A percentile compares a stretch with the other conserved stretches of the same genome.
Conservation (phyloP, 2,888 invertebrate genomes). For the Diploptera punctata region DNA sequence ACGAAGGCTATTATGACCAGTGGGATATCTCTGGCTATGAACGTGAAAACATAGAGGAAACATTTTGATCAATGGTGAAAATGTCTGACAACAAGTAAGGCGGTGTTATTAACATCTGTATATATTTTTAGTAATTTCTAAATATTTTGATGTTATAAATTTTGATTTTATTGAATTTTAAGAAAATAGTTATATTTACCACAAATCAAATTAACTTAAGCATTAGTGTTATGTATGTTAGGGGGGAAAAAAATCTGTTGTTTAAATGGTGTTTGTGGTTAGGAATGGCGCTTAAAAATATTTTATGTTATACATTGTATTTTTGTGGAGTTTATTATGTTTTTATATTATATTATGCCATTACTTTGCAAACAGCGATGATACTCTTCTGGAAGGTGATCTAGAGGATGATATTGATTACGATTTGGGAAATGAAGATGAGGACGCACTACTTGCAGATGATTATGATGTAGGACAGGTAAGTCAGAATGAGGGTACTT, state of each 20-base stretch:
- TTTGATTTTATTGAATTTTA: not conserved
- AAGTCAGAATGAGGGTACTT: no score
- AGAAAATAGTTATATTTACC: not conserved
- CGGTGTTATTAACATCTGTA: not conserved
- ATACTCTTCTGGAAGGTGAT: slow-evolving; percentile 54
- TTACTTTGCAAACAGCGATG: slow-evolving; percentile 50
- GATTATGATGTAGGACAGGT: slow-evolving; percentile 52
- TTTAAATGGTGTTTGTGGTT: not conserved
- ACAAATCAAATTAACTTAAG: not conserved
- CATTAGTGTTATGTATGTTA: not conserved
- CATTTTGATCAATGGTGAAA: not conserved
- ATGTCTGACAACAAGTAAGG: slow-evolving; percentile 33
- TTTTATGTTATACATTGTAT: not conserved
- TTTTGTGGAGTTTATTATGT: not conserved
- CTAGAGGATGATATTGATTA: slow-evolving; percentile 57
- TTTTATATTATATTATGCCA: not conserved
- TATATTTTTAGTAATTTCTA: not conserved
- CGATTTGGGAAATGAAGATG: slow-evolving; percentile 57
- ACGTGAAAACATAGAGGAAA: no score
- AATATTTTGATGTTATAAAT: not conserved
- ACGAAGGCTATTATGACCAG: no score
- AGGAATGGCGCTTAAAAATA: not conserved
- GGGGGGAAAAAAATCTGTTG: not conserved
- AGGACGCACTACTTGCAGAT: slow-evolving; percentile 58
- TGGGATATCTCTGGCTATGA: no score